Evolutionary conservation across 2,113 vertebrate genomes (phyloP).

Genomic region (Puntigrus tetrazona): DNA sequence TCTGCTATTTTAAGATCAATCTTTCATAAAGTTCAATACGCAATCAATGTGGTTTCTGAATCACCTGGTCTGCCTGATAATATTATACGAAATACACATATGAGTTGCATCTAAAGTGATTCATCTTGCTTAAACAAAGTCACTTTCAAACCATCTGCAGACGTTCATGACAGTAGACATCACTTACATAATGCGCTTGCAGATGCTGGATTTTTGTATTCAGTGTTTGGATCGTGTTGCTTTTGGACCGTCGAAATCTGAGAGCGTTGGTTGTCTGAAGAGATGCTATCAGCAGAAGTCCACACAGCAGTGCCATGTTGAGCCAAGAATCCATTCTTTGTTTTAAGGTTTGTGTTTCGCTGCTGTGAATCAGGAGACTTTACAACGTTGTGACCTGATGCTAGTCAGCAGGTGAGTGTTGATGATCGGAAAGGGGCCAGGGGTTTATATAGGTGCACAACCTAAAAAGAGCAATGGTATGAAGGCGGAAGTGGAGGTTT

Average conservation of each 20-base stretch:
- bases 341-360: neutral
- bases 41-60: neutral
- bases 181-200: conserved; percentile 44
- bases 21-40: neutral
- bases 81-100: neutral
- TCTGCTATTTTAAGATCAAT: neutral
- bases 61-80: neutral
- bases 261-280: conserved; percentile 19
- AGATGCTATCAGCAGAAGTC: conserved; percentile 20
- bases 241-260: neutral
- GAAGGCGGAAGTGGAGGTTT: conserved; percentile 50
- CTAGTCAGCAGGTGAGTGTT: conserved; percentile 50
- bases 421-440: conserved; percentile 38
- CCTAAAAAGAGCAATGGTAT: conserved; percentile 16
- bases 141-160: neutral
- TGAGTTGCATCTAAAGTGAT: neutral
- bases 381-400: neutral
- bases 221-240: neutral
- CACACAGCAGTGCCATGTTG: conserved; percentile 29
- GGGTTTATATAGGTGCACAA: conserved; percentile 49
- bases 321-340: conserved; percentile 48
- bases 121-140: neutral
- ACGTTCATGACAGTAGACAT: neutral
- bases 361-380: neutral
- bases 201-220: neutral